A percentile compares a stretch with the other conserved stretches of the same genome.
Conservation (phyloP, 1,140 invertebrate genomes). For the Drosophila suzukii region DNA sequence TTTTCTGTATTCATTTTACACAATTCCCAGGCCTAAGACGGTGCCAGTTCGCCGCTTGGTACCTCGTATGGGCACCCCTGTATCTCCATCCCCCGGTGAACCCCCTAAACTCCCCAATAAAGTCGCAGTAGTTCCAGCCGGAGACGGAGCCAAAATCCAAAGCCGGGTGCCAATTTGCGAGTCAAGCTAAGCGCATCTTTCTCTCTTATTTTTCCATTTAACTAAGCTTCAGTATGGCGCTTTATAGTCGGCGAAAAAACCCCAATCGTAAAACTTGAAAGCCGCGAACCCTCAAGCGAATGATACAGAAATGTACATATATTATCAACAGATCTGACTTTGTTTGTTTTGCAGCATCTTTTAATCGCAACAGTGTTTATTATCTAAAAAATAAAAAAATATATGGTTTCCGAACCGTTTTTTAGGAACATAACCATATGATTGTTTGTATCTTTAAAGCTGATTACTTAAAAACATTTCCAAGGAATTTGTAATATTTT, state of each 20-base stretch:
- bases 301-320: conserved; percentile 1
- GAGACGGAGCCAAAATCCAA: conserved; percentile 37
- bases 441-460: no score
- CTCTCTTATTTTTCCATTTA: conserved; percentile 15
- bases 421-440: no score
- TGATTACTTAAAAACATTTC: no score
- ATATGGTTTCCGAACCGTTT: no score
- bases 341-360: not conserved
- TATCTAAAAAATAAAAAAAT: no score
- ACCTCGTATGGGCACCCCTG: conserved; percentile 13
- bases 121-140: conserved; percentile 41
- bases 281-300: conserved; percentile 2
- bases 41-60: conserved; percentile 71
- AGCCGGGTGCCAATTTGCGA: conserved; percentile 51
- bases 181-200: conserved; percentile 46
- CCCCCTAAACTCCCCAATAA: conserved; percentile 27
- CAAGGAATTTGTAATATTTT: no score
- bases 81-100: conserved; percentile 15
- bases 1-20: conserved; percentile 46
- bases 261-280: conserved; percentile 30
- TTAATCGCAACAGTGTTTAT: no score
- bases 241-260: conserved; percentile 33
- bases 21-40: conserved; percentile 68
- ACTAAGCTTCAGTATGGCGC: conserved; percentile 7
- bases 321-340: not conserved